Conservation (phyloP, 2,888 invertebrate species). For the Aproaerema taeniolella region DNA sequence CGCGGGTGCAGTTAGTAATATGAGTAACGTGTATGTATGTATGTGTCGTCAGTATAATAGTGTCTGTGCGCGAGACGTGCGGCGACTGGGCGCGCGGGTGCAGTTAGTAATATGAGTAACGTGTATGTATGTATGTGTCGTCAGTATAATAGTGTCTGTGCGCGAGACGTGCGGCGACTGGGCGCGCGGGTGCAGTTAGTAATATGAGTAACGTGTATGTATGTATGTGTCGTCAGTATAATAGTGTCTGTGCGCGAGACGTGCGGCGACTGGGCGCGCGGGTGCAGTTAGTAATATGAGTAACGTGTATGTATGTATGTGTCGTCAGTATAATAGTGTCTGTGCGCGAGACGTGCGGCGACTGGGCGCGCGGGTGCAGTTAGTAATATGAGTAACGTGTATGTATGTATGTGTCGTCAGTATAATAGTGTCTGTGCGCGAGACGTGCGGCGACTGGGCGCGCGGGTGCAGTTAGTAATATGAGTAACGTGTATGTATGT, state of each 20-base stretch:
- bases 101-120: too few relatives aligned
- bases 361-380: slow-evolving; percentile 97
- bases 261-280: slow-evolving; percentile 96
- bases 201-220: too few relatives aligned
- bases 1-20: too few relatives aligned
- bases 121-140: too few relatives aligned
- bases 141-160: slow-evolving; percentile 97
- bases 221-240: too few relatives aligned
- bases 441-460: slow-evolving; percentile 98
- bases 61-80: slow-evolving; percentile 97
- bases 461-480: slow-evolving; percentile 79
- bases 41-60: slow-evolving; percentile 96
- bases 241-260: slow-evolving; percentile 98
- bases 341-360: slow-evolving; percentile 97
- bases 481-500: neutral
- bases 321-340: slow-evolving; percentile 97
- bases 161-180: slow-evolving; percentile 98
- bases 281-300: too few relatives aligned
- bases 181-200: too few relatives aligned
- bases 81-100: slow-evolving; percentile 97
- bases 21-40: too few relatives aligned
- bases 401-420: too few relatives aligned
- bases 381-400: too few relatives aligned
- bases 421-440: slow-evolving; percentile 96
- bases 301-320: too few relatives aligned